A percentile compares a stretch with the other conserved stretches of the same genome.
phyloP scores from a whole-genome alignment of 2,797 vertebrate genomes.

The Pelobates cultripes region DNA sequence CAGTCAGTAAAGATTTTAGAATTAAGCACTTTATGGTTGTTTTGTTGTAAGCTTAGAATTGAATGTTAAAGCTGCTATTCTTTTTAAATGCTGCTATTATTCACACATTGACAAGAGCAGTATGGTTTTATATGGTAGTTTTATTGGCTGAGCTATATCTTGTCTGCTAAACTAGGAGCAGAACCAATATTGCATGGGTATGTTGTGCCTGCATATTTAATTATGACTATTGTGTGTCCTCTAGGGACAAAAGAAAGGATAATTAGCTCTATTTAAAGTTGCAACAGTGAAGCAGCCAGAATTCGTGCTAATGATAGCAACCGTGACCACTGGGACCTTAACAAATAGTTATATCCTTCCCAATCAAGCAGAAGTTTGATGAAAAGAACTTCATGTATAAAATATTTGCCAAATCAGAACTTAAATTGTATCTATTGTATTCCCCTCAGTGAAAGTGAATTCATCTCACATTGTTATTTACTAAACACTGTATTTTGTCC shows the following conservation, averaged over 20 bases:
- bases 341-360: slow-evolving; percentile 31
- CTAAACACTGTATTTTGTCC: too few relatives aligned
- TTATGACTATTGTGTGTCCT: slow-evolving; percentile 12
- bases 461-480: too few relatives aligned
- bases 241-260: slow-evolving; percentile 24
- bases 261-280: slow-evolving; percentile 36
- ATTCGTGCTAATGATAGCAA: slow-evolving; percentile 33
- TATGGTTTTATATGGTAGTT: neutral
- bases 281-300: slow-evolving; percentile 30
- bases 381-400: slow-evolving; percentile 9
- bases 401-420: slow-evolving; percentile 1
- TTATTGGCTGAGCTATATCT: neutral
- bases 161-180: slow-evolving; percentile 1
- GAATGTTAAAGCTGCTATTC: too few relatives aligned
- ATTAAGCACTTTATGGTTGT: too few relatives aligned
- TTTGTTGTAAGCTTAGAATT: too few relatives aligned
- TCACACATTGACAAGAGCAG: too few relatives aligned
- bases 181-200: slow-evolving; percentile 1
- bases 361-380: slow-evolving; percentile 26
- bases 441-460: too few relatives aligned
- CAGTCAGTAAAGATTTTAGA: too few relatives aligned
- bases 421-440: too few relatives aligned
- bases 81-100: too few relatives aligned
- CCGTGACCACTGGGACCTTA: slow-evolving; percentile 25
- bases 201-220: slow-evolving; percentile 18